phyloP scores from a whole-genome alignment of 2,888 invertebrate species.

The Abscondita cerata region DNA sequence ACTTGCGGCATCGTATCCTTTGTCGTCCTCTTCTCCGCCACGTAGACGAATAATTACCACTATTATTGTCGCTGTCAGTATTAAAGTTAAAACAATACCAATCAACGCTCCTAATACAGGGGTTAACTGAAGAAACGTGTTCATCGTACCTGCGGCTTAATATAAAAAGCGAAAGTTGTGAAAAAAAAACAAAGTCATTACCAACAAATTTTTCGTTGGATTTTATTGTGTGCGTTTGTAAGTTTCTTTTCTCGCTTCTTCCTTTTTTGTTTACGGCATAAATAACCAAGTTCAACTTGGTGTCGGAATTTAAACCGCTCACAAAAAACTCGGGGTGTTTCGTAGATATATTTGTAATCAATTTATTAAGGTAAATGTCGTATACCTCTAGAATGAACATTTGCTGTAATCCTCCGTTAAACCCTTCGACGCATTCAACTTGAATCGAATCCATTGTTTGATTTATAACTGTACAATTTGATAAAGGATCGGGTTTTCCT shows the following conservation, averaged over 20 bases:
- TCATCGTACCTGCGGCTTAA: constrained; percentile 63
- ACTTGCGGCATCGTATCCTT: constrained; percentile 57
- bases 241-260: constrained; percentile 68
- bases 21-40: constrained; percentile 54
- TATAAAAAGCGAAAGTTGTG: not conserved
- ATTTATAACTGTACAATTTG: constrained; percentile 77
- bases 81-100: constrained; percentile 77
- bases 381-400: constrained; percentile 77
- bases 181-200: constrained; percentile 48
- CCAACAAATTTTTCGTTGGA: constrained; percentile 76
- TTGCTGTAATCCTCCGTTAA: constrained; percentile 79
- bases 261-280: constrained; percentile 78
- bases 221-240: constrained; percentile 74
- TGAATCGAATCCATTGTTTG: constrained; percentile 75
- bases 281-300: constrained; percentile 71
- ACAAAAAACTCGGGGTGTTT: constrained; percentile 70
- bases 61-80: constrained; percentile 77
- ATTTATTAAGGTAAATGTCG: constrained; percentile 61
- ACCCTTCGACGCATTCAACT: constrained; percentile 77
- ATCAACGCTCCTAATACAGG: constrained; percentile 82
- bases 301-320: constrained; percentile 70
- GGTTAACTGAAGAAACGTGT: constrained; percentile 82
- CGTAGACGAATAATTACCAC: constrained; percentile 74
- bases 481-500: constrained; percentile 77
- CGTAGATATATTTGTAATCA: constrained; percentile 66